Evolutionary conservation across 2,888 invertebrate species (phyloP).

Genomic region (Portevinia maculata): DNA sequence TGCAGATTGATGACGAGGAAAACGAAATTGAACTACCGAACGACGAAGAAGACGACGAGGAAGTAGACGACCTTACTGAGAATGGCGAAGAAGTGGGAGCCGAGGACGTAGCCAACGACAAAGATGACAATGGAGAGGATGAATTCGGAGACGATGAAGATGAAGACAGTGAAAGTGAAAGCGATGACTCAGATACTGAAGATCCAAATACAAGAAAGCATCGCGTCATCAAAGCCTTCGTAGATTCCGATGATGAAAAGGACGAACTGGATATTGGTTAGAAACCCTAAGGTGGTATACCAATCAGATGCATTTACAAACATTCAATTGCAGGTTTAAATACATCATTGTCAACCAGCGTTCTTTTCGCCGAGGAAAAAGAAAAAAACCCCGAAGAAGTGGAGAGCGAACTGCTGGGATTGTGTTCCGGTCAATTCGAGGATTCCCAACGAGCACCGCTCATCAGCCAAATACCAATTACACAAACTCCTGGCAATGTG

Average conservation of each 20-base stretch:
- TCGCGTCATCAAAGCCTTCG: slow-evolving; percentile 80
- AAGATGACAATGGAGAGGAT: slow-evolving; percentile 71
- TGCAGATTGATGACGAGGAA: slow-evolving; percentile 76
- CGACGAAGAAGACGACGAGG: slow-evolving; percentile 83
- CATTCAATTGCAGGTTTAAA: slow-evolving; percentile 38
- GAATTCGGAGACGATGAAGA: slow-evolving; percentile 77
- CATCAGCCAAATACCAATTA: slow-evolving; percentile 80
- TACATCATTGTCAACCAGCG: slow-evolving; percentile 28
- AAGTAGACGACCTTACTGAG: slow-evolving; percentile 1
- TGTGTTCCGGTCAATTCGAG: slow-evolving; percentile 86
- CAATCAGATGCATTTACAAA: too few species aligned
- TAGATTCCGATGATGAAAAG: slow-evolving; percentile 80
- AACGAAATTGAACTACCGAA: slow-evolving; percentile 77
- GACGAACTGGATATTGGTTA: slow-evolving; percentile 67
- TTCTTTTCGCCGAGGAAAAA: slow-evolving; percentile 76
- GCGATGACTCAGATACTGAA: slow-evolving; percentile 68
- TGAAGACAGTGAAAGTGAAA: slow-evolving; percentile 75
- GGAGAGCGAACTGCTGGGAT: slow-evolving; percentile 84
- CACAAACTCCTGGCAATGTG: slow-evolving; percentile 75
- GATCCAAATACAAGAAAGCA: slow-evolving; percentile 82
- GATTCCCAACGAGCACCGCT: slow-evolving; percentile 78
- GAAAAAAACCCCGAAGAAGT: slow-evolving; percentile 76
- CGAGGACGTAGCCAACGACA: slow-evolving; percentile 35
- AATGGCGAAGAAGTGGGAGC: slow-evolving; percentile 81
- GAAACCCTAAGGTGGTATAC: not conserved